Conservation (phyloP, 2,888 invertebrate genomes). For the Pollenia labialis region DNA sequence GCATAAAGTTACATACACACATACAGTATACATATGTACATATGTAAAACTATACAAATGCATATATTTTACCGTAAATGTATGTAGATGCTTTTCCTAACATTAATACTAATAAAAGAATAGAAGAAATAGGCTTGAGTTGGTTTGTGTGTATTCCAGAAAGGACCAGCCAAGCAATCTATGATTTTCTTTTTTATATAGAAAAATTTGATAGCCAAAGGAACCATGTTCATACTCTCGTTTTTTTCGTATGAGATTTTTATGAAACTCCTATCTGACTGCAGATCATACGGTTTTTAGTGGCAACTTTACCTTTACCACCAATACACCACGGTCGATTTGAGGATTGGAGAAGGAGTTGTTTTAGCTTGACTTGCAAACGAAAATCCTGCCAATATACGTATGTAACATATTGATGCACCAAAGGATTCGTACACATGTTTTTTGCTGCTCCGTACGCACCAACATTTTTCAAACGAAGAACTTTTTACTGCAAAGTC, state of each 20-base stretch:
- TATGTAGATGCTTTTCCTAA: conserved; percentile 12
- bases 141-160: conserved; percentile 35
- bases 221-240: conserved; percentile 25
- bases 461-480: conserved; percentile 64
- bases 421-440: conserved; percentile 41
- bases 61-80: conserved; percentile 25
- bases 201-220: conserved; percentile 64
- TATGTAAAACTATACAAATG: background rate
- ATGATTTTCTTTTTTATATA: conserved; percentile 33
- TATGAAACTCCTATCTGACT: conserved; percentile 59
- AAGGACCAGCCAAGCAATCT: conserved; percentile 60
- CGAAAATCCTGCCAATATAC: conserved; percentile 41
- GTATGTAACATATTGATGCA: conserved; percentile 54
- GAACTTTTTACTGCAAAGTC: conserved; percentile 73
- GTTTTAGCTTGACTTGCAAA: conserved; percentile 26
- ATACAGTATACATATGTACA: background rate
- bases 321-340: conserved; percentile 21
- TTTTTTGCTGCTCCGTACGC: conserved; percentile 64
- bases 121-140: conserved; percentile 53
- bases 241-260: conserved; percentile 19
- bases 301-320: conserved; percentile 70
- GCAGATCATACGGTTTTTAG: conserved; percentile 69
- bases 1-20: conserved; percentile 32
- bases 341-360: conserved; percentile 7
- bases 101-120: conserved; percentile 46